phyloP scores from a whole-genome alignment of 2,888 invertebrate species.

The Hemaris fuciformis region DNA sequence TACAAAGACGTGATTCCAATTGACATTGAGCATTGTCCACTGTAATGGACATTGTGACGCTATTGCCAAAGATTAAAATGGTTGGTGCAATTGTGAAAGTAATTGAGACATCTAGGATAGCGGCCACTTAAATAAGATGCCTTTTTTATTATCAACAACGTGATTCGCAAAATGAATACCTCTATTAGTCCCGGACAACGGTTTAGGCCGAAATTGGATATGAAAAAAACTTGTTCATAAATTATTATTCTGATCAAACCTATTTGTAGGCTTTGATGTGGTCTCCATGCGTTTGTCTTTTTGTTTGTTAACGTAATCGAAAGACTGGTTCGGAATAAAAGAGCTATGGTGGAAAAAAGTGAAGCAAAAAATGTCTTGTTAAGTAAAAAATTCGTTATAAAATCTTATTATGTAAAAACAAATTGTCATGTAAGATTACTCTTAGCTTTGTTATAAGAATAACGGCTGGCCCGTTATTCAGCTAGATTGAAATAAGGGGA shows the following conservation, averaged over 20 bases:
- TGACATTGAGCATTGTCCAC: slow-evolving; percentile 42
- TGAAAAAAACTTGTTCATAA: neutral
- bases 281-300: neutral
- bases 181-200: neutral
- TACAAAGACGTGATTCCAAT: slow-evolving; percentile 54
- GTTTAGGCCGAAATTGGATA: neutral
- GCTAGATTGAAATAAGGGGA: neutral
- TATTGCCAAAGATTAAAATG: slow-evolving; percentile 43
- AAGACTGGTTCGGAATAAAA: neutral
- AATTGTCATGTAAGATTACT: neutral
- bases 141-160: slow-evolving; percentile 15
- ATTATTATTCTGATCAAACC: neutral
- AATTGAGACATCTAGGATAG: slow-evolving; percentile 15
- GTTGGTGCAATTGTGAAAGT: slow-evolving; percentile 27
- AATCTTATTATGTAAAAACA: neutral
- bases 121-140: slow-evolving; percentile 1
- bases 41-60: slow-evolving; percentile 37
- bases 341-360: neutral
- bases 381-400: neutral
- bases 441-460: neutral
- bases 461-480: neutral
- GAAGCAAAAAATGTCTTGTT: neutral
- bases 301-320: neutral
- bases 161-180: slow-evolving; percentile 21
- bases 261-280: neutral